Evolutionary conservation across 2,888 invertebrate genomes (phyloP), one percentile per base, ranked within the genome.

Genomic region (Papilio protenor): DNA sequence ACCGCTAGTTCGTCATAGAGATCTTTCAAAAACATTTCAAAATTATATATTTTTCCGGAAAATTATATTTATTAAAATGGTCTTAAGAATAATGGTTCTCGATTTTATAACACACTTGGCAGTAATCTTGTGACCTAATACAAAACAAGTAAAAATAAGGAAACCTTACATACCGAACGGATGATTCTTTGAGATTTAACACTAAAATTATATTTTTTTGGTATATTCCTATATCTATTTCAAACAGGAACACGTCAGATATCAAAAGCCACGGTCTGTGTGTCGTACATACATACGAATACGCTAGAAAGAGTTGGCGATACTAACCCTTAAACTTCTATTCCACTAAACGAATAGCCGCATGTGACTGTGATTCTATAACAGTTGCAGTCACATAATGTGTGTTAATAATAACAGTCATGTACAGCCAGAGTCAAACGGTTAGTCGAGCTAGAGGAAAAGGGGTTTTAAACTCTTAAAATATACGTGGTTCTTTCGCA

Each of bases 401-500:
- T n/a, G n/a, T n/a, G n/a, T n/a, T n/a, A n/a, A n/a, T n/a, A n/a
- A n/a, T n/a, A n/a, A n/a, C n/a, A n/a, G n/a, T n/a, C n/a, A n/a
- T n/a, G n/a, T n/a, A n/a, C n/a, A n/a, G n/a, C n/a, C n/a, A n/a
- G n/a, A n/a, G n/a, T n/a, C n/a, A n/a, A n/a, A n/a, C n/a, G n/a
- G n/a, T n/a, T n/a, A n/a, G 23, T 59, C 14, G 23, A 11, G 23
- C 59, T 27, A 61, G 61, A 1, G 61, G 27, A 61, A 61, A 61
- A 61, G 6, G 61, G 27, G 23, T 23, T 12, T 61, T 16, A 61
- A 61, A 84, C 83, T 89, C 92, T 89, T 84, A 88, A 92, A 92
- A 92, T 92, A 91, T 90, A 87, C 90, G 89, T 87, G 86, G 86
- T 91, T 89, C 90, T 88, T 86, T 86, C 84, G 86, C 87, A 81